Percentiles rank a stretch among this genome's conserved stretches.
Evolutionary conservation across 2,797 vertebrate genomes (phyloP).

Genomic region (Mormyrops boulengeri): DNA sequence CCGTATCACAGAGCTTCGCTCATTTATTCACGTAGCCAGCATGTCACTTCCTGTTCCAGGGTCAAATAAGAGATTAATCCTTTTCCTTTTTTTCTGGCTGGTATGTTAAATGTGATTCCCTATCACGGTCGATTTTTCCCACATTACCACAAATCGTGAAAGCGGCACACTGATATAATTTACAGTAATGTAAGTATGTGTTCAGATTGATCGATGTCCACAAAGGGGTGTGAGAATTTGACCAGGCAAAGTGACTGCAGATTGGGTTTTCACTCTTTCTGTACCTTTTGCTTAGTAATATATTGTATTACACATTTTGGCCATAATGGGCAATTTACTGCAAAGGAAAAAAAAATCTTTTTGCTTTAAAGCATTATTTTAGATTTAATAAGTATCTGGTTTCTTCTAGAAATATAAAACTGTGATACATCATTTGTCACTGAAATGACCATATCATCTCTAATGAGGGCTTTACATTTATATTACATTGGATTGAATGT

Average conservation of each 20-base stretch:
- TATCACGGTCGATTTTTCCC: neutral
- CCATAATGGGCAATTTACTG: neutral
- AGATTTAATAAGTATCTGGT: neutral
- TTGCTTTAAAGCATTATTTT: neutral
- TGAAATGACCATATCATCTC: neutral
- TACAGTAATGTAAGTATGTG: neutral
- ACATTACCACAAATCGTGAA: neutral
- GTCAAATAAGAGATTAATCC: neutral
- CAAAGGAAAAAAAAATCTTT: neutral
- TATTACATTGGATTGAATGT: neutral
- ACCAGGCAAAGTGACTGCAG: conserved; percentile 2
- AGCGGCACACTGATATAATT: neutral
- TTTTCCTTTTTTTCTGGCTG: neutral
- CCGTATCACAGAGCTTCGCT: neutral
- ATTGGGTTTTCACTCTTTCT: conserved; percentile 8
- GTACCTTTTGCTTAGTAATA: conserved; percentile 1
- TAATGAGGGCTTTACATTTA: neutral
- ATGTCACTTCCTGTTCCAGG: conserved; percentile 3
- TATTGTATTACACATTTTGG: neutral
- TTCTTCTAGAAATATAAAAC: neutral
- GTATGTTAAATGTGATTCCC: neutral
- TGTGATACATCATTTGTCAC: neutral
- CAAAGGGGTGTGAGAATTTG: neutral
- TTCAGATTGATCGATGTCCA: neutral
- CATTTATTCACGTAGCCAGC: neutral